These are phyloP conservation scores for Sterrhoptilus dennistouni DNA, from an alignment of 2,113 vertebrate genomes.

Conservation along the genomic window DNA sequence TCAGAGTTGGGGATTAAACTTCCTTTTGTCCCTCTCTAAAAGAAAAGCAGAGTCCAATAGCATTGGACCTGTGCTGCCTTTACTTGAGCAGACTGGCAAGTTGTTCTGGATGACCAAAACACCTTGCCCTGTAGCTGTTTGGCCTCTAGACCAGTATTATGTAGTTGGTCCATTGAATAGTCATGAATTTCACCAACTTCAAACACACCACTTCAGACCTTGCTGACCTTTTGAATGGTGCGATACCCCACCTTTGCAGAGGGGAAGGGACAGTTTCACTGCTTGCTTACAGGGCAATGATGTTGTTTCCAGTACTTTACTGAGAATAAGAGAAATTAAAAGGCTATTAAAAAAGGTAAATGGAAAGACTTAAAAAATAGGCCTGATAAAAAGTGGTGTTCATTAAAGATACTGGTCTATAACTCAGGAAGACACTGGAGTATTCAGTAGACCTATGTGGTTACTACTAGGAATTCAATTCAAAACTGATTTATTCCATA, in stretches of 20 bases:
- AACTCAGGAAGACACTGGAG: background rate
- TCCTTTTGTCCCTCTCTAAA: background rate
- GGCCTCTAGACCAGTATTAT: background rate
- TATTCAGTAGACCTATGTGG: background rate
- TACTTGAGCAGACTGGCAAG: background rate
- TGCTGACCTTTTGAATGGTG: rapidly evolving
- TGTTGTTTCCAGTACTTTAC: background rate
- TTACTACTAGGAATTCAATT: constrained; percentile 22
- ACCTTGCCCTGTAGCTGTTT: background rate
- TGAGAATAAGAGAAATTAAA: background rate
- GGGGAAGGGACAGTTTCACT: background rate
- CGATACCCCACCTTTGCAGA: rapidly evolving
- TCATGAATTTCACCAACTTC: background rate
- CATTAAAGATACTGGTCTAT: background rate
- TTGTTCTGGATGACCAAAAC: background rate
- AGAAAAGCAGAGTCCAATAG: background rate
- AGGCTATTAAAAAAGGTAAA: background rate
- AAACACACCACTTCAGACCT: background rate
- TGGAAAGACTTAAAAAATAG: background rate
- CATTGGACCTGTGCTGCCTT: background rate
- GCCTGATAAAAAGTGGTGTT: background rate
- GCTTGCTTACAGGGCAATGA: background rate
- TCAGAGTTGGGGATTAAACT: background rate
- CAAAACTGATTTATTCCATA: constrained; percentile 68
- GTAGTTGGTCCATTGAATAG: background rate